Evolutionary conservation across 2,113 vertebrate genomes (phyloP).

Genomic region (Glaucomys volans): DNA sequence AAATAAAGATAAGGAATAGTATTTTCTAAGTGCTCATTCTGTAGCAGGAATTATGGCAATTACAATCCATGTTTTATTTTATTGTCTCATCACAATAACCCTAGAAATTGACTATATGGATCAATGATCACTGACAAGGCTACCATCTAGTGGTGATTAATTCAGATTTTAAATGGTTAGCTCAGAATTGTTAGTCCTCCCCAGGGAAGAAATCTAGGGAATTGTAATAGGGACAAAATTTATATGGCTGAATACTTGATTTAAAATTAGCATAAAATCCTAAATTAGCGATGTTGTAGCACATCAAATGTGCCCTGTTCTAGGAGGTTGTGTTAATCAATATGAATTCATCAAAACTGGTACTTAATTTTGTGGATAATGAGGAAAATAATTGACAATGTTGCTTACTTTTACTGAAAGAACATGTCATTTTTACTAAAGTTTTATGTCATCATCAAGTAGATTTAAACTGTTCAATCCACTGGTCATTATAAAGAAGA

Average conservation of each 20-base stretch:
- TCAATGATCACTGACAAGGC: conserved; percentile 48
- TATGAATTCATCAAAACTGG: neutral
- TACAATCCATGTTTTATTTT: neutral
- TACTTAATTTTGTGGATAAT: neutral
- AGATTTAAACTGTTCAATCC: neutral
- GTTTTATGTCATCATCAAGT: neutral
- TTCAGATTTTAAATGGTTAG: conserved; percentile 5
- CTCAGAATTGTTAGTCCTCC: neutral
- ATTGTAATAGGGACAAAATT: neutral
- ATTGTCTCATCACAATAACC: neutral
- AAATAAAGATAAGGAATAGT: neutral
- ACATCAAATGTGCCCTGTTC: neutral
- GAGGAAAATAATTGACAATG: neutral
- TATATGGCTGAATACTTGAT: neutral
- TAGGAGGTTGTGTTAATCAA: neutral
- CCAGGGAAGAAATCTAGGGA: neutral
- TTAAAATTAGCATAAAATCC: neutral
- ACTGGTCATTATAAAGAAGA: neutral
- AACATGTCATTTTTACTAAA: neutral
- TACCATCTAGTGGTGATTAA: conserved; percentile 70
- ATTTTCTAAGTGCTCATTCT: neutral
- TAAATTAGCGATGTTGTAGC: neutral
- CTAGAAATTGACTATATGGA: neutral
- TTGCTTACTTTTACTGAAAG: neutral
- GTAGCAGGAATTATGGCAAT: neutral